phyloP scores from a whole-genome alignment of 2,888 invertebrate species.

The Cryptocheilus praepositus region DNA sequence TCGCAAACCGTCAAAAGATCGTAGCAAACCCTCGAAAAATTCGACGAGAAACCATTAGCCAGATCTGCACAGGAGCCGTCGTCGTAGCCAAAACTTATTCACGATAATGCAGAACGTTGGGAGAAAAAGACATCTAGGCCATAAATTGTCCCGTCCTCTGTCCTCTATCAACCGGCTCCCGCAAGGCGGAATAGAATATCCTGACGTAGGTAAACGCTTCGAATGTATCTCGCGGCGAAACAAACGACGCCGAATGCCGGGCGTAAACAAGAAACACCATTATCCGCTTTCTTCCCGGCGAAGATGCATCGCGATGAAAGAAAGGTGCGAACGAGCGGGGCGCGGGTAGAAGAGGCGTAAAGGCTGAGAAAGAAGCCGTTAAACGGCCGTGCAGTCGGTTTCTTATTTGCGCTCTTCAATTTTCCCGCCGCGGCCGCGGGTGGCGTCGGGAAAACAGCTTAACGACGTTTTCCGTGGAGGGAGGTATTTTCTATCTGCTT shows the following conservation, averaged over 20 bases:
- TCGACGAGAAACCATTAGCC: no score
- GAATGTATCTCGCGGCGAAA: slow-evolving; percentile 26
- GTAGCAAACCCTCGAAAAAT: no score
- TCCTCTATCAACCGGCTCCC: no score
- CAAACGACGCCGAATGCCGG: slow-evolving; percentile 13
- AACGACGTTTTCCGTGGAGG: slow-evolving; percentile 31
- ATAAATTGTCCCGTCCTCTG: no score
- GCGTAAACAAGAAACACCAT: slow-evolving; percentile 43
- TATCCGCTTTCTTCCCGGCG: slow-evolving; percentile 21
- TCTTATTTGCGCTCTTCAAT: slow-evolving; percentile 32
- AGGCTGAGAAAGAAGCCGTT: slow-evolving; percentile 3
- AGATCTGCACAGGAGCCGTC: no score
- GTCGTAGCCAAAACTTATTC: no score
- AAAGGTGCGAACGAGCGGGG: slow-evolving; percentile 19
- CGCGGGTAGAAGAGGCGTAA: neutral
- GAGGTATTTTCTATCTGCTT: slow-evolving; percentile 18
- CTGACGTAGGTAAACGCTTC: slow-evolving; percentile 5
- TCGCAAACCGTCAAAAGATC: no score
- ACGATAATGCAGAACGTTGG: no score
- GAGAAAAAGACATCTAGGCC: no score
- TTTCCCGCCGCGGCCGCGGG: slow-evolving; percentile 18
- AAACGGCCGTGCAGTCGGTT: slow-evolving; percentile 18
- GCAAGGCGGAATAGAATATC: no score
- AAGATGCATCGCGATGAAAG: slow-evolving; percentile 25
- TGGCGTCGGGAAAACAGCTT: slow-evolving; percentile 35